phyloP scores from a whole-genome alignment of 2,113 vertebrate species.

The Corythornis vintsioides region DNA sequence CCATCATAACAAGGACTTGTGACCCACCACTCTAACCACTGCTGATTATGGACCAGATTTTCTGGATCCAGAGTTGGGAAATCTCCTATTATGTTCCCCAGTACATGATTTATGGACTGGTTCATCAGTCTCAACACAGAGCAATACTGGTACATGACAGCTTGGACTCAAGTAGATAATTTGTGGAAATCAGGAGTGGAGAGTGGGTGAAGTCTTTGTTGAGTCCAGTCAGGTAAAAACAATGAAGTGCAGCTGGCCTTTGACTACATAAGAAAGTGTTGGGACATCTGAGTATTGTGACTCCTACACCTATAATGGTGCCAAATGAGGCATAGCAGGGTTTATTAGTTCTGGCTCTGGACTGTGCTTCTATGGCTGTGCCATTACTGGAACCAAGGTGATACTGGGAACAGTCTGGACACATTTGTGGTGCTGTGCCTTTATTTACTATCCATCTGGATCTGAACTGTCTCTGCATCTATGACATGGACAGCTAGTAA shows the following conservation, averaged over 20 bases:
- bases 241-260: background rate
- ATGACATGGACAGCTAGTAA: background rate
- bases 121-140: background rate
- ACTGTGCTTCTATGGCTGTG: background rate
- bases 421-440: background rate
- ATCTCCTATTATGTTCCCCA: background rate
- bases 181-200: background rate
- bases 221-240: background rate
- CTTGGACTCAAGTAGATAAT: background rate
- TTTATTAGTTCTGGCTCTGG: background rate
- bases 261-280: background rate
- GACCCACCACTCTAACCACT: background rate
- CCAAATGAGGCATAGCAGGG: background rate
- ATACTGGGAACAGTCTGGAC: background rate
- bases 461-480: background rate
- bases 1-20: background rate
- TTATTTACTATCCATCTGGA: background rate
- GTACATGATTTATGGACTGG: background rate
- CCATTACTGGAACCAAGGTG: background rate
- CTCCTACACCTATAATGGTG: background rate
- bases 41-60: background rate
- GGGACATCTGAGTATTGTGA: background rate
- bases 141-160: background rate
- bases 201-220: background rate
- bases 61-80: background rate